These are phyloP conservation scores for Eupithecia inturbata DNA, from an alignment of 2,888 invertebrate genomes.

Conservation along the genomic window DNA sequence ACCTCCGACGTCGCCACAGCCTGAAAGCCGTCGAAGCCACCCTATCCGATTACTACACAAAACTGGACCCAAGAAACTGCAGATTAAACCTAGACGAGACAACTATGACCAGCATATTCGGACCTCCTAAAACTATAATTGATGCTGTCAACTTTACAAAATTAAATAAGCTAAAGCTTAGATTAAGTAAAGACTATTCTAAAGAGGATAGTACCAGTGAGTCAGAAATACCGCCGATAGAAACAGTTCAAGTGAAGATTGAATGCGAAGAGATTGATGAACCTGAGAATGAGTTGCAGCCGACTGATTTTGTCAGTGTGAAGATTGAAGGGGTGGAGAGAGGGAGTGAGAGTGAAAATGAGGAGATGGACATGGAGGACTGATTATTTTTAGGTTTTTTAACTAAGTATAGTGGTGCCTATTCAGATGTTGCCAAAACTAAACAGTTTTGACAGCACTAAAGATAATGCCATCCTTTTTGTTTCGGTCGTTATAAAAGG, in stretches of 20 bases:
- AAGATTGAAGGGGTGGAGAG: slow-evolving; percentile 72
- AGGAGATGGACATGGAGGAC: slow-evolving; percentile 24
- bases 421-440: too few species aligned
- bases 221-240: slow-evolving; percentile 41
- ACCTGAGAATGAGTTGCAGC: slow-evolving; percentile 54
- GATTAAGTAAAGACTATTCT: neutral
- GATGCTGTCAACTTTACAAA: slow-evolving; percentile 50
- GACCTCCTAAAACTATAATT: slow-evolving; percentile 64
- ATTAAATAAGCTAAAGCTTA: slow-evolving; percentile 11
- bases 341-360: slow-evolving; percentile 5
- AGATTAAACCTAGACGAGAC: slow-evolving; percentile 69
- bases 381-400: slow-evolving; percentile 9
- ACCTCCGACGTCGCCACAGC: slow-evolving; percentile 75
- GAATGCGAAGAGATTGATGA: slow-evolving; percentile 32
- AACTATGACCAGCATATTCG: slow-evolving; percentile 70
- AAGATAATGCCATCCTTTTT: too few species aligned
- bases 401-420: neutral
- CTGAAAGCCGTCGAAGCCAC: slow-evolving; percentile 57
- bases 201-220: slow-evolving; percentile 16
- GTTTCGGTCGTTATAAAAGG: too few species aligned
- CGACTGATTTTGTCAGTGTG: slow-evolving; percentile 77
- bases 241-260: slow-evolving; percentile 37
- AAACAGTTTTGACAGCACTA: too few species aligned
- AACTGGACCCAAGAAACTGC: slow-evolving; percentile 73
- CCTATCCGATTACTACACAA: slow-evolving; percentile 62